Evolutionary conservation across 2,888 invertebrate species (phyloP).

Genomic region (Urechis unicinctus): DNA sequence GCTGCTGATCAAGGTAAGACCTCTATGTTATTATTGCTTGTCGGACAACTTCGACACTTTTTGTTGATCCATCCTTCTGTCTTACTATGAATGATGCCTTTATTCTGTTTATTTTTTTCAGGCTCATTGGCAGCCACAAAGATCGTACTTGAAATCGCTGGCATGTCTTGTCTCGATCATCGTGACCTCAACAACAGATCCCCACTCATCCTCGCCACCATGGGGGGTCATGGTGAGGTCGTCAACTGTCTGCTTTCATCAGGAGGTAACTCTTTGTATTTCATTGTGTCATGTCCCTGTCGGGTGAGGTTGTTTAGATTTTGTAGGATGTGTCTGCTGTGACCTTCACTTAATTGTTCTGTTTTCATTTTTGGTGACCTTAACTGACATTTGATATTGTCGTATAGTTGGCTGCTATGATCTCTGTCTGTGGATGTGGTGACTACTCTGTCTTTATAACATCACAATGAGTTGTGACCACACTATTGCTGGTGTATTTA

Average conservation of each 20-base stretch:
- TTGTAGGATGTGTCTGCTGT: not conserved
- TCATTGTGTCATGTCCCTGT: no score
- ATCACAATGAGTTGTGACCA: no score
- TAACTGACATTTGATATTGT: not conserved
- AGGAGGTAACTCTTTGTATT: no score
- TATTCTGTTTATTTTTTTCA: slow-evolving; percentile 16
- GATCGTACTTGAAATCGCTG: slow-evolving; percentile 43
- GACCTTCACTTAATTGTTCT: not conserved
- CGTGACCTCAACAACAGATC: slow-evolving; percentile 39
- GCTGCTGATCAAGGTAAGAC: slow-evolving; percentile 46
- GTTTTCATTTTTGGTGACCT: no score
- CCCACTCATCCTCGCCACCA: slow-evolving; percentile 45
- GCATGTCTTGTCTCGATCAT: slow-evolving; percentile 31
- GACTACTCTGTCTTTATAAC: not conserved
- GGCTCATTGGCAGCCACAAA: slow-evolving; percentile 43
- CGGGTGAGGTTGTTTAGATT: no score
- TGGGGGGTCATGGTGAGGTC: slow-evolving; percentile 50
- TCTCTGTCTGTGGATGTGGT: not conserved
- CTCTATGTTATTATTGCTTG: not conserved
- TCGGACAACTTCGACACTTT: no score
- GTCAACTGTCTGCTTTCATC: slow-evolving; percentile 46
- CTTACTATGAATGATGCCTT: not conserved
- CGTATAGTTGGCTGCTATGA: not conserved
- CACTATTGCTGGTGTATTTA: no score
- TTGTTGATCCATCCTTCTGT: not conserved